phyloP scores from a whole-genome alignment of 2,888 invertebrate species.

The Metellina segmentata region DNA sequence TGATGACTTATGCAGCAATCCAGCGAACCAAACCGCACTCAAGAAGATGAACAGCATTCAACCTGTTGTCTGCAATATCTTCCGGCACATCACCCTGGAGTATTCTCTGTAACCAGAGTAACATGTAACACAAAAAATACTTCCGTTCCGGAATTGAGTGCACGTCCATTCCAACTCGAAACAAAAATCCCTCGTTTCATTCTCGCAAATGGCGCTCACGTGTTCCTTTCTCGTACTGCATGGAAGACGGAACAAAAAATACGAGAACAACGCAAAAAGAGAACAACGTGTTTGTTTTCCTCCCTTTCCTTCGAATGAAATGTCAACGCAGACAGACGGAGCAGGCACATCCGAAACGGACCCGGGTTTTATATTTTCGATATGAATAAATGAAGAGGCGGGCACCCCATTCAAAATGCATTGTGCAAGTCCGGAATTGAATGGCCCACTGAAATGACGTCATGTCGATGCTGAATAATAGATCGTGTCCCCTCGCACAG shows the following conservation, averaged over 20 bases:
- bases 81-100: background rate
- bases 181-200: slow-evolving; percentile 5
- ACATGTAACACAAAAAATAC: background rate
- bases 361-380: slow-evolving; percentile 39
- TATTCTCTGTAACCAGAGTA: background rate
- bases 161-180: background rate
- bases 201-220: slow-evolving; percentile 27
- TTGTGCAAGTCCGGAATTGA: slow-evolving; percentile 57
- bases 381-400: slow-evolving; percentile 71
- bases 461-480: slow-evolving; percentile 56
- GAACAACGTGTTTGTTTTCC: slow-evolving; percentile 53
- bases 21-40: background rate
- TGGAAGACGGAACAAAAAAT: background rate
- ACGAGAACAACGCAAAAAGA: slow-evolving; percentile 8
- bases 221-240: slow-evolving; percentile 16
- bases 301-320: slow-evolving; percentile 13
- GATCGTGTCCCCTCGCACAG: slow-evolving; percentile 17
- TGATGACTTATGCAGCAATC: too few species aligned
- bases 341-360: background rate
- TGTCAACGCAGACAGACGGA: slow-evolving; percentile 39
- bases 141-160: slow-evolving; percentile 11
- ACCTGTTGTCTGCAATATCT: background rate
- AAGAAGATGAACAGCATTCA: background rate
- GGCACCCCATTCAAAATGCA: slow-evolving; percentile 70
- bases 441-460: slow-evolving; percentile 63